These are phyloP conservation scores for Archips crataeganus DNA, from an alignment of 2,888 invertebrate species.

Conservation along the genomic window DNA sequence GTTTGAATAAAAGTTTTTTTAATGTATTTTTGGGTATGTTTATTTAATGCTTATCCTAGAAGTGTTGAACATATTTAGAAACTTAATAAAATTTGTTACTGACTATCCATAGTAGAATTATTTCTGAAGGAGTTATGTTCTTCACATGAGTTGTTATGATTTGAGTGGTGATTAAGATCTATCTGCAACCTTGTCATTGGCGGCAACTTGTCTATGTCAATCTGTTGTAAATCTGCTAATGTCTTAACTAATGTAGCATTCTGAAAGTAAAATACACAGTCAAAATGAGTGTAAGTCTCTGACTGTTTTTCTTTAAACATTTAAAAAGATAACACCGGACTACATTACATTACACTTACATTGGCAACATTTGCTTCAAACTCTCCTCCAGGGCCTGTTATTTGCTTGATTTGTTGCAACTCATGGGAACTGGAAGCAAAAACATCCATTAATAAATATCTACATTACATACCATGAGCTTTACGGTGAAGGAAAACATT, in stretches of 20 bases:
- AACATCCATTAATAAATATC: not conserved
- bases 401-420: slow-evolving; percentile 66
- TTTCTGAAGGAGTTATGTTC: slow-evolving; percentile 56
- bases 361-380: slow-evolving; percentile 66
- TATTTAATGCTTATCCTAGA: slow-evolving; percentile 24
- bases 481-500: too few relatives aligned
- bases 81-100: slow-evolving; percentile 43
- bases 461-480: too few relatives aligned
- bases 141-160: slow-evolving; percentile 54
- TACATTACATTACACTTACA: slow-evolving; percentile 53
- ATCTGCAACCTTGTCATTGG: slow-evolving; percentile 55
- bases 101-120: slow-evolving; percentile 59
- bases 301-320: too few relatives aligned
- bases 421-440: slow-evolving; percentile 65
- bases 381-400: slow-evolving; percentile 65
- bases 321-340: too few relatives aligned
- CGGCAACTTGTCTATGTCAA: slow-evolving; percentile 63
- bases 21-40: slow-evolving; percentile 22
- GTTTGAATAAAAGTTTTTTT: slow-evolving; percentile 40
- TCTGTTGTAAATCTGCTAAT: slow-evolving; percentile 61
- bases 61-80: slow-evolving; percentile 7
- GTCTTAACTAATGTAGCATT: slow-evolving; percentile 62
- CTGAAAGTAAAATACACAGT: slow-evolving; percentile 55
- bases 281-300: not conserved
- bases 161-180: slow-evolving; percentile 51